Conservation (phyloP, 2,888 invertebrate genomes). For the Epirrhoe tristata region DNA sequence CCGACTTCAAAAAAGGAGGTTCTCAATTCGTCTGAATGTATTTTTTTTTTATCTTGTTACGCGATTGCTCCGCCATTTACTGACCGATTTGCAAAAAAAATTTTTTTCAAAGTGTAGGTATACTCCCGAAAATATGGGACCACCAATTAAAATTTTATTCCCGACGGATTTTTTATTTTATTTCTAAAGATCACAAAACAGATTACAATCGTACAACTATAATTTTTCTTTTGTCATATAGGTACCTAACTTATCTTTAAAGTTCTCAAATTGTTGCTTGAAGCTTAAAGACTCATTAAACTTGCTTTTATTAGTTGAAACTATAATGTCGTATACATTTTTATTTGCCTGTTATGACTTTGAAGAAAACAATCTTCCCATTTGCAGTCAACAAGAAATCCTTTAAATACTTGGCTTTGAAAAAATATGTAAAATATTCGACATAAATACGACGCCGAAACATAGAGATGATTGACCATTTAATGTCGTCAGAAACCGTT, state of each 20-base stretch:
- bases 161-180: no score
- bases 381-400: conserved; percentile 41
- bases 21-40: no score
- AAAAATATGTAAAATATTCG: conserved; percentile 69
- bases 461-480: conserved; percentile 74
- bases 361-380: not conserved
- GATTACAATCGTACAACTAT: no score
- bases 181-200: no score
- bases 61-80: no score
- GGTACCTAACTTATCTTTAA: conserved; percentile 13
- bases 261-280: not conserved
- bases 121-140: no score
- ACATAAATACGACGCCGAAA: conserved; percentile 69
- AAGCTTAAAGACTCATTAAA: not conserved
- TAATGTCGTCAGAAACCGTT: conserved; percentile 74
- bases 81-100: no score
- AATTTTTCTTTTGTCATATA: conserved; percentile 16
- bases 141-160: no score
- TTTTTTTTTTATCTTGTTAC: no score
- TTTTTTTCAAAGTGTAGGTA: no score
- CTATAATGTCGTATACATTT: not conserved
- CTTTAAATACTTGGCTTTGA: conserved; percentile 52
- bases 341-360: not conserved
- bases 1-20: no score
- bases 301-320: not conserved